Conservation (phyloP, 2,888 invertebrate species). For the Temnothorax ravouxi region DNA sequence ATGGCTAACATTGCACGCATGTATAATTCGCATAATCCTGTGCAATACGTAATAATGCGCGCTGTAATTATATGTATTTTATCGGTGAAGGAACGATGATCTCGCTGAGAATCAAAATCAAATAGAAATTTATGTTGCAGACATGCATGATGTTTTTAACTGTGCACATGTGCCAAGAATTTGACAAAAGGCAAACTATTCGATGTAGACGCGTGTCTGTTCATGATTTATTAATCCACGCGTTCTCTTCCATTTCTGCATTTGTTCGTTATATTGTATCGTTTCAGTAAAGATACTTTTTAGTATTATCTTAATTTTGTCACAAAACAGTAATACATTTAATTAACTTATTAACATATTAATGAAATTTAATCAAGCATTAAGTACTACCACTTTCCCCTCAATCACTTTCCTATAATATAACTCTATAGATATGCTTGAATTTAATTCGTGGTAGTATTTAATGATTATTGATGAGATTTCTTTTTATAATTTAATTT, state of each 20-base stretch:
- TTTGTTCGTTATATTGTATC: slow-evolving; percentile 16
- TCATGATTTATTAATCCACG: slow-evolving; percentile 31
- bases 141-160: slow-evolving; percentile 19
- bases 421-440: slow-evolving; percentile 1
- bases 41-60: not conserved
- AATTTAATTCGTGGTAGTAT: slow-evolving; percentile 22
- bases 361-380: slow-evolving; percentile 5
- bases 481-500: not conserved
- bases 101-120: slow-evolving; percentile 38
- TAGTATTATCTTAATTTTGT: not conserved
- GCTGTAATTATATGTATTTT: slow-evolving; percentile 8
- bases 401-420: slow-evolving; percentile 27
- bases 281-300: slow-evolving; percentile 14
- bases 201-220: slow-evolving; percentile 12
- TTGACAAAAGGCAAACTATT: slow-evolving; percentile 55
- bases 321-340: not conserved
- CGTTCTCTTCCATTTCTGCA: slow-evolving; percentile 32
- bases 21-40: not conserved
- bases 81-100: slow-evolving; percentile 31
- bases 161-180: slow-evolving; percentile 61
- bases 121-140: slow-evolving; percentile 8
- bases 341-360: slow-evolving; percentile 26
- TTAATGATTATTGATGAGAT: slow-evolving; percentile 25
- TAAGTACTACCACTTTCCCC: slow-evolving; percentile 18
- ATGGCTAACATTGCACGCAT: not conserved